These are phyloP conservation scores for Triplophysa dalaica DNA, from an alignment of 2,113 vertebrate species.

Conservation along the genomic window DNA sequence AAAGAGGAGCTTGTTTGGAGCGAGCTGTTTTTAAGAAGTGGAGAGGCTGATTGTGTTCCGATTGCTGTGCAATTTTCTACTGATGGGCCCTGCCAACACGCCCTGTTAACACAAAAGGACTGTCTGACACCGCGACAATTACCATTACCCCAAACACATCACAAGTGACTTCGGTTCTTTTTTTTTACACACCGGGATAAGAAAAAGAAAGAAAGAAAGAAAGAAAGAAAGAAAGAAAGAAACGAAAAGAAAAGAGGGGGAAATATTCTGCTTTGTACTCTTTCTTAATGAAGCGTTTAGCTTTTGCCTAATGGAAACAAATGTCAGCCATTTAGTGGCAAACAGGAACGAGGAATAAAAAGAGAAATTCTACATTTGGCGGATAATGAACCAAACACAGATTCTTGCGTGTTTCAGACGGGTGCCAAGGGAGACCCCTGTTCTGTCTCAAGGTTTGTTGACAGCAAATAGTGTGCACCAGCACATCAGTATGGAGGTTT, in stretches of 20 bases:
- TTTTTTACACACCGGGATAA: slow-evolving; percentile 48
- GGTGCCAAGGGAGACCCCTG: slow-evolving; percentile 25
- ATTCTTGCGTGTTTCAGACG: background rate
- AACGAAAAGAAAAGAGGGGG: slow-evolving; percentile 6
- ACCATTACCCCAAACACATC: slow-evolving; percentile 67
- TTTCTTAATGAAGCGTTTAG: slow-evolving; percentile 55
- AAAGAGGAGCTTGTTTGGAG: slow-evolving; percentile 43
- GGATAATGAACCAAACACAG: slow-evolving; percentile 37
- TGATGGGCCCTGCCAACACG: slow-evolving; percentile 69
- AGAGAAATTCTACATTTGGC: slow-evolving; percentile 36
- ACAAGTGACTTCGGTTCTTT: slow-evolving; percentile 52
- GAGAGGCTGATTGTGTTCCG: slow-evolving; percentile 67
- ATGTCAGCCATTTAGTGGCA: slow-evolving; percentile 48
- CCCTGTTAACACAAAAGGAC: slow-evolving; percentile 69
- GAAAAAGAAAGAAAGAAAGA: background rate
- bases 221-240: background rate
- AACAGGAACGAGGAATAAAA: slow-evolving; percentile 45
- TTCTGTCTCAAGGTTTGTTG: slow-evolving; percentile 12
- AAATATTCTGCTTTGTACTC: slow-evolving; percentile 42
- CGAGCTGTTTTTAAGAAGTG: slow-evolving; percentile 67
- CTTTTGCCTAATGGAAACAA: slow-evolving; percentile 53
- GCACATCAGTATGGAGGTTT: slow-evolving; percentile 23
- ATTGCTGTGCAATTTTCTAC: slow-evolving; percentile 71
- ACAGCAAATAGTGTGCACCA: slow-evolving; percentile 12
- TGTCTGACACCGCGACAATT: slow-evolving; percentile 72